These are phyloP conservation scores for Pao palembangensis DNA, from an alignment of 2,113 vertebrate genomes.

Conservation along the genomic window DNA sequence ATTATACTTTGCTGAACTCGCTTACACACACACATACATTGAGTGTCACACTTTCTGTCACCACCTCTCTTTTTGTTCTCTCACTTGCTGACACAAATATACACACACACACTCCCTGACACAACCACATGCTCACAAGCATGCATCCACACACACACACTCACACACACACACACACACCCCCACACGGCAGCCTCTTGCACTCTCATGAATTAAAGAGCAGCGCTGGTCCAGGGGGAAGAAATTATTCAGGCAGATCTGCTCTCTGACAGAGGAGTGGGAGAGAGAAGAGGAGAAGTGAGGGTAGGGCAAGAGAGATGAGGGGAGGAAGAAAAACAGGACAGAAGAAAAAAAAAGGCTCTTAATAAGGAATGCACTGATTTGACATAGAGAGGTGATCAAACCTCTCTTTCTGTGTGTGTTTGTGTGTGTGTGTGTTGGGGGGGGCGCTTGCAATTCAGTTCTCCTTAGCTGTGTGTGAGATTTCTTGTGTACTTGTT, in stretches of 20 bases:
- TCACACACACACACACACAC: constrained; percentile 11
- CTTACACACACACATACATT: constrained; percentile 11
- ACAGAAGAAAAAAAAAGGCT: constrained; percentile 44
- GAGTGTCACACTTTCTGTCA: constrained; percentile 56
- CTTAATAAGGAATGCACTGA: constrained; percentile 61
- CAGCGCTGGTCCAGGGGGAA: constrained; percentile 70
- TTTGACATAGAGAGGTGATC: constrained; percentile 57
- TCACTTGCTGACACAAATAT: constrained; percentile 58
- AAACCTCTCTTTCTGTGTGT: constrained; percentile 31
- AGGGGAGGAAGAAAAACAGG: constrained; percentile 21
- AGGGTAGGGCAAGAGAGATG: background rate
- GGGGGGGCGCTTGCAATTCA: background rate
- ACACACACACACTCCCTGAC: constrained; percentile 24
- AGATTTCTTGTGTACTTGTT: constrained; percentile 16
- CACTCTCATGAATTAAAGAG: constrained; percentile 70
- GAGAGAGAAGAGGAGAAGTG: constrained; percentile 33
- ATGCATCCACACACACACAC: constrained; percentile 20
- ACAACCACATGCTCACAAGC: constrained; percentile 27
- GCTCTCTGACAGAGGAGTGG: constrained; percentile 66
- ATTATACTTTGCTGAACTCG: constrained; percentile 34
- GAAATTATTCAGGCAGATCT: constrained; percentile 74
- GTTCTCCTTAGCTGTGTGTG: constrained; percentile 7
- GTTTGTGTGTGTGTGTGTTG: background rate
- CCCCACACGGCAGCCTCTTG: constrained; percentile 20
- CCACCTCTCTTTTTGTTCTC: constrained; percentile 47